These are phyloP conservation scores for Falco rusticolus DNA, from an alignment of 2,797 vertebrate species.

Conservation along the genomic window DNA sequence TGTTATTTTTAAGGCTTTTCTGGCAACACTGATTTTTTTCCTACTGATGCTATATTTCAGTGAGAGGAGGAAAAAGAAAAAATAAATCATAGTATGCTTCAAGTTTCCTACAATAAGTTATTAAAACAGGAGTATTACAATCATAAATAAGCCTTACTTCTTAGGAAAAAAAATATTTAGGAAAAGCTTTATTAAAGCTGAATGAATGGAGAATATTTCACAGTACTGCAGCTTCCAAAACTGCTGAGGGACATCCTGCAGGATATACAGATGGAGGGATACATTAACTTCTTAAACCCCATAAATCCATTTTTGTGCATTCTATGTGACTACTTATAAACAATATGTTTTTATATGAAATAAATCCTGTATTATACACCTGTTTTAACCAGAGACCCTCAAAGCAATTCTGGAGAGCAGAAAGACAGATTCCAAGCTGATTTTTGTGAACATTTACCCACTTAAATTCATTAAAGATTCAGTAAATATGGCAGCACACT, in stretches of 20 bases:
- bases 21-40: neutral
- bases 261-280: conserved; percentile 9
- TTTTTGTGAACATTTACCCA: conserved; percentile 46
- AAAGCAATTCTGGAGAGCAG: conserved; percentile 31
- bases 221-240: neutral
- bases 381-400: conserved; percentile 37
- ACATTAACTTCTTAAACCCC: conserved; percentile 19
- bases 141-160: neutral
- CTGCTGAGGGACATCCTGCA: neutral
- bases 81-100: neutral
- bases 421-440: conserved; percentile 29
- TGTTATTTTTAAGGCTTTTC: neutral
- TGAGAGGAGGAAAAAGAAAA: neutral
- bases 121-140: neutral
- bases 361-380: conserved; percentile 35
- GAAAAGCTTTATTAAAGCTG: neutral
- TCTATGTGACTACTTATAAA: conserved; percentile 3
- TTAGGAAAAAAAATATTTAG: neutral
- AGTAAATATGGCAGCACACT: conserved; percentile 40
- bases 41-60: neutral
- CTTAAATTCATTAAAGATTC: conserved; percentile 36
- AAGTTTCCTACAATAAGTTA: neutral
- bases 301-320: conserved; percentile 44
- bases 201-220: neutral
- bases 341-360: conserved; percentile 48